phyloP scores from a whole-genome alignment of 2,113 vertebrate genomes.

The Columbina picui region DNA sequence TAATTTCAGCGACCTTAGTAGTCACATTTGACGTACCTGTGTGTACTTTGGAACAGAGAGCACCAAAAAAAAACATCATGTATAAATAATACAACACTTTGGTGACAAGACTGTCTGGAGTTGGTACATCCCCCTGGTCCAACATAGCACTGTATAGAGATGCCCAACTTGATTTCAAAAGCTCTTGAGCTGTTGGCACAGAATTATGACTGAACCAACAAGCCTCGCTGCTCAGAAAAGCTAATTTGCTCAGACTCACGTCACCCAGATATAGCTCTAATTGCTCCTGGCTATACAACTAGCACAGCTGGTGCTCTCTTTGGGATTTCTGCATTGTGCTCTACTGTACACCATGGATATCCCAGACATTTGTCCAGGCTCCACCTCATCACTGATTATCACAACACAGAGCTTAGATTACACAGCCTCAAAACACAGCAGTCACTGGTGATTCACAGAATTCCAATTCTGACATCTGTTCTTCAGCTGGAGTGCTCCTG shows the following conservation, averaged over 20 bases:
- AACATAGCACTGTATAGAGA: not conserved
- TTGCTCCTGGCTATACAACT: not conserved
- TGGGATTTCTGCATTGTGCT: not conserved
- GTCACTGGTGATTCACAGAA: not conserved
- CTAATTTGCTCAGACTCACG: not conserved
- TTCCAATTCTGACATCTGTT: conserved; percentile 14
- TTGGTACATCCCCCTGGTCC: not conserved
- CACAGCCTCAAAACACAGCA: not conserved
- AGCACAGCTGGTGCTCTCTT: not conserved
- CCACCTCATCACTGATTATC: not conserved
- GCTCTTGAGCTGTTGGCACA: not conserved
- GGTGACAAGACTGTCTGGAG: not conserved
- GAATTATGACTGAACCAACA: not conserved
- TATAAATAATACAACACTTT: not conserved
- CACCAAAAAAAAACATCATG: not conserved
- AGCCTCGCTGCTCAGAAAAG: not conserved
- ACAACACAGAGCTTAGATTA: not conserved
- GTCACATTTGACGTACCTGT: not conserved
- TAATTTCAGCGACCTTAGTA: not conserved
- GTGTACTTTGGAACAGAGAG: not conserved
- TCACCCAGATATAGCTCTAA: not conserved
- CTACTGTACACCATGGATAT: not conserved
- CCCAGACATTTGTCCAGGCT: not conserved
- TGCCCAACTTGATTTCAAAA: not conserved
- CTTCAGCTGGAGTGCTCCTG: not conserved